Percentiles rank a stretch among this genome's conserved stretches.
phyloP scores from a whole-genome alignment of 2,888 invertebrate species.

The Aphidius colemani region DNA sequence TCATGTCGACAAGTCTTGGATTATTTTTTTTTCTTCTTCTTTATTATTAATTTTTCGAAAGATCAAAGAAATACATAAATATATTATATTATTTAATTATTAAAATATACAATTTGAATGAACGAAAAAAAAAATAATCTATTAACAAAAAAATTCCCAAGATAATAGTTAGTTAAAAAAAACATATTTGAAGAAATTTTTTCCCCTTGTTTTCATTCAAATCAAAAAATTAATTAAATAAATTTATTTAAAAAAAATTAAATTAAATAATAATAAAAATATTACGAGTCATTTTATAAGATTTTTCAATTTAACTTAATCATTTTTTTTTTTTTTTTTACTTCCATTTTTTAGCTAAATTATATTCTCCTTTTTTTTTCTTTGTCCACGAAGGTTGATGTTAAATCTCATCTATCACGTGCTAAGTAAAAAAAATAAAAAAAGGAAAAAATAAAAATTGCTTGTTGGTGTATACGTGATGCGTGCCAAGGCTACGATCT shows the following conservation, averaged over 20 bases:
- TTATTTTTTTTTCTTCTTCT: not conserved
- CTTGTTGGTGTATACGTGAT: conserved; percentile 21
- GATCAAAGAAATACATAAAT: no score
- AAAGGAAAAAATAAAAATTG: conserved; percentile 15
- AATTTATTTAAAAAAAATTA: not conserved
- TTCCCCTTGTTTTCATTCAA: not conserved
- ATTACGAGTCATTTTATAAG: not conserved
- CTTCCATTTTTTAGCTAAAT: not conserved
- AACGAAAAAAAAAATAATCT: no score
- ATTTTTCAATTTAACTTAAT: not conserved
- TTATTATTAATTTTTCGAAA: no score
- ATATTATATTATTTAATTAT: no score
- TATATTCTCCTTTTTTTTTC: not conserved
- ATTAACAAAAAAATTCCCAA: not conserved
- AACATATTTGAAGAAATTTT: not conserved
- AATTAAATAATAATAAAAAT: conserved; percentile 11
- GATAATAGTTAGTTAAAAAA: not conserved
- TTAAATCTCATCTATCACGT: conserved; percentile 32
- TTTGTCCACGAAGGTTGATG: conserved; percentile 12
- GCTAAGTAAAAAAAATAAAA: not conserved
- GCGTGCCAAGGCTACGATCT: conserved; percentile 30
- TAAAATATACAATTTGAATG: no score
- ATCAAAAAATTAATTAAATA: not conserved
- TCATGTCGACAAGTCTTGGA: not conserved
- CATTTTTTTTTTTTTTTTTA: not conserved